phyloP scores from a whole-genome alignment of 1,140 invertebrate species.

The Stegodyphus dumicola region DNA sequence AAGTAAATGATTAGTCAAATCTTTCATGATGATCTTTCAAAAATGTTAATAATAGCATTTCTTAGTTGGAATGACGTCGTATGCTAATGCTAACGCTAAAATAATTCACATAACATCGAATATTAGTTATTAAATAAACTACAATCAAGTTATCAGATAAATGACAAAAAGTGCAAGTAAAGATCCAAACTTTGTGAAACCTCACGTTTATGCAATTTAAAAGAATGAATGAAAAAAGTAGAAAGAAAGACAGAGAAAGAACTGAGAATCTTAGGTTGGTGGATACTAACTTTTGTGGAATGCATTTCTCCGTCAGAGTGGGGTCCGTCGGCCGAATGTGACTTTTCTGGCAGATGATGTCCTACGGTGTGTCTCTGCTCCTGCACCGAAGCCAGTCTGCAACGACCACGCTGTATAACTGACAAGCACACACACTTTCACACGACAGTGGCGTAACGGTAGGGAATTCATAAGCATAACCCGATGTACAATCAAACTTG shows the following conservation, averaged over 20 bases:
- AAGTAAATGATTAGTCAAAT: too few species aligned
- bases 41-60: too few species aligned
- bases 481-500: too few species aligned
- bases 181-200: background rate
- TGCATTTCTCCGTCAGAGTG: conserved; percentile 62
- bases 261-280: conserved; percentile 7
- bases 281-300: conserved; percentile 61
- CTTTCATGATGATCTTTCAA: too few species aligned
- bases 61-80: too few species aligned
- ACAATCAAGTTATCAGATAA: too few species aligned
- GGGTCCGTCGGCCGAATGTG: conserved; percentile 62
- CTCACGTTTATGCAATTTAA: background rate
- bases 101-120: too few species aligned
- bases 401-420: conserved; percentile 60
- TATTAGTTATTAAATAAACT: too few species aligned
- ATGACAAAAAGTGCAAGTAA: background rate
- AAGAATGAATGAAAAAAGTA: background rate
- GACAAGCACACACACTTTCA: conserved; percentile 6
- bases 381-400: conserved; percentile 91
- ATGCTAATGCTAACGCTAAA: too few species aligned
- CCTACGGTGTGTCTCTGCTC: conserved; percentile 77
- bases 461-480: too few species aligned
- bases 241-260: conserved; percentile 16
- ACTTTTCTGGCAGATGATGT: conserved; percentile 65
- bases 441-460: conserved; percentile 13